Evolutionary conservation across 2,113 vertebrate genomes (phyloP).

Genomic region (Dasyurus viverrinus): DNA sequence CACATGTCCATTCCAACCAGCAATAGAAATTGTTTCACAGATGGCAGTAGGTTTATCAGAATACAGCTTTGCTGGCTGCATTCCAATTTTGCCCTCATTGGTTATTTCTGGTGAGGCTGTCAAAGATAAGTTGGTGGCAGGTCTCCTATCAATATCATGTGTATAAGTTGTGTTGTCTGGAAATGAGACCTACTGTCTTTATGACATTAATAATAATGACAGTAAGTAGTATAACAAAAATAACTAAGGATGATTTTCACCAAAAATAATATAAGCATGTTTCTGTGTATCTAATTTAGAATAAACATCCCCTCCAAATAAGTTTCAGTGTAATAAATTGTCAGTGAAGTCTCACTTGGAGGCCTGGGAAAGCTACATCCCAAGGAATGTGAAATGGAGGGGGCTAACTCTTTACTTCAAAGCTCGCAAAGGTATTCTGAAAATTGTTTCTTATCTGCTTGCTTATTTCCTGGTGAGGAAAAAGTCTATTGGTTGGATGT

Average conservation of each 20-base stretch:
- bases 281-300: not conserved
- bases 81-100: not conserved
- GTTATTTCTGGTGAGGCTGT: not conserved
- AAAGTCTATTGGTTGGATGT: not conserved
- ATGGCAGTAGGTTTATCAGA: slow-evolving; percentile 3
- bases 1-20: not conserved
- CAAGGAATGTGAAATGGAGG: not conserved
- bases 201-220: not conserved
- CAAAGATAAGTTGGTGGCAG: not conserved
- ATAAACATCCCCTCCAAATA: not conserved
- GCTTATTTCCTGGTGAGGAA: not conserved
- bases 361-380: not conserved
- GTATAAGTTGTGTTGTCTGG: accelerated
- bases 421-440: not conserved
- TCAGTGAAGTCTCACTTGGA: not conserved
- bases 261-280: not conserved
- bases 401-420: not conserved
- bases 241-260: not conserved
- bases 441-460: not conserved
- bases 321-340: not conserved
- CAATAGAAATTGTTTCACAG: not conserved
- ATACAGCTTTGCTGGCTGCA: not conserved
- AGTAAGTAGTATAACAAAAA: not conserved
- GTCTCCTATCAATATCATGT: not conserved
- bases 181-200: not conserved